Evolutionary conservation across 2,888 invertebrate species (phyloP).

Genomic region (Lasiommata megera): DNA sequence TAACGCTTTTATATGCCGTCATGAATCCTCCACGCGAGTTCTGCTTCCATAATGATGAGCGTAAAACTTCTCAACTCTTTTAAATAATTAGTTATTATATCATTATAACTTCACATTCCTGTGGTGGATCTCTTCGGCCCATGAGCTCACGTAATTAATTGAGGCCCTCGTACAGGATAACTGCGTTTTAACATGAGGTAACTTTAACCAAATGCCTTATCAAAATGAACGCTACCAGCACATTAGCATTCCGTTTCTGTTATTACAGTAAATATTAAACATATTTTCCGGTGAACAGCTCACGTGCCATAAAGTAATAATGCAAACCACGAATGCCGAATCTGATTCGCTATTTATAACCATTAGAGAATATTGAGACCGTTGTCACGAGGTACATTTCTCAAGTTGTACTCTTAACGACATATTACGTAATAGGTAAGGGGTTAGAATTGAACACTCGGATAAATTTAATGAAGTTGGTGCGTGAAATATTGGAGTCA

Average conservation of each 20-base stretch:
- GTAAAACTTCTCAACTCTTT: too few relatives aligned
- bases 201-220: too few relatives aligned
- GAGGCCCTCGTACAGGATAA: too few relatives aligned
- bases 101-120: too few relatives aligned
- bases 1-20: too few relatives aligned
- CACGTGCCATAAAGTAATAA: constrained; percentile 15
- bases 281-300: constrained; percentile 2
- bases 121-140: too few relatives aligned
- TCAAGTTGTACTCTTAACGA: constrained; percentile 16
- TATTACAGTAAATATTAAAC: not conserved
- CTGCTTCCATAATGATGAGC: too few relatives aligned
- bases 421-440: constrained; percentile 14
- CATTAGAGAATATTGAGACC: constrained; percentile 29
- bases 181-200: too few relatives aligned
- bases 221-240: too few relatives aligned
- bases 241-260: not conserved
- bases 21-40: too few relatives aligned
- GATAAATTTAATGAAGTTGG: not conserved
- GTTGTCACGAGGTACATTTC: constrained; percentile 32
- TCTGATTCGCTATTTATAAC: constrained; percentile 27
- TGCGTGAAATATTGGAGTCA: not conserved
- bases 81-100: too few relatives aligned
- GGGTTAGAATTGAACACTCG: constrained; percentile 1
- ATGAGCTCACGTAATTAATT: too few relatives aligned
- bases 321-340: constrained; percentile 26